A percentile compares a stretch with the other conserved stretches of the same genome.
These are phyloP conservation scores for Ostrea edulis DNA, from an alignment of 1,140 invertebrate genomes.

Conservation along the genomic window DNA sequence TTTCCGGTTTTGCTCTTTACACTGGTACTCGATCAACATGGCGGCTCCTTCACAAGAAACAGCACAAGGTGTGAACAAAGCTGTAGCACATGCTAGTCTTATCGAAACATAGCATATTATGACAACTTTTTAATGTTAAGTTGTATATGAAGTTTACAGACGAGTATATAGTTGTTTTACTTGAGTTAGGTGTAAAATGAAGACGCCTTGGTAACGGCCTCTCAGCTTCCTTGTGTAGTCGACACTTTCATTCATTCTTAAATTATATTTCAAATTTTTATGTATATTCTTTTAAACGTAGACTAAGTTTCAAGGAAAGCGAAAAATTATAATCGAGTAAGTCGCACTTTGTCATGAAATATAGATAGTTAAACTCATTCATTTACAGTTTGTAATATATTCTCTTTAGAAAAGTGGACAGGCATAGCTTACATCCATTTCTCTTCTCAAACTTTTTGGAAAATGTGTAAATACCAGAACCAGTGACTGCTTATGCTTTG, in stretches of 20 bases:
- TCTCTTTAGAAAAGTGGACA: no score
- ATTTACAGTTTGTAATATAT: not conserved
- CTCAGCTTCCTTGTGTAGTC: not conserved
- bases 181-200: not conserved
- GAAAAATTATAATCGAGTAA: no score
- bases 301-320: no score
- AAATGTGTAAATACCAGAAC: no score
- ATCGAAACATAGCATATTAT: not conserved
- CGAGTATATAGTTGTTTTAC: not conserved
- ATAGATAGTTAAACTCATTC: not conserved
- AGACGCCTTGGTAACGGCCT: conserved; percentile 8
- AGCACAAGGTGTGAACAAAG: conserved; percentile 35
- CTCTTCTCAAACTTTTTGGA: no score
- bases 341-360: no score
- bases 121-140: not conserved
- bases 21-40: not conserved
- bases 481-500: no score
- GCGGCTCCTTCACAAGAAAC: conserved; percentile 26
- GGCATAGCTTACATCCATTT: no score
- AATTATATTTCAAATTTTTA: not conserved
- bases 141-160: not conserved
- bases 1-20: not conserved
- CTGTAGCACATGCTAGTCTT: not conserved
- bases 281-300: not conserved
- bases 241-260: not conserved